Evolutionary conservation across 2,797 vertebrate species (phyloP).

Genomic region (Bradypodion pumilum): DNA sequence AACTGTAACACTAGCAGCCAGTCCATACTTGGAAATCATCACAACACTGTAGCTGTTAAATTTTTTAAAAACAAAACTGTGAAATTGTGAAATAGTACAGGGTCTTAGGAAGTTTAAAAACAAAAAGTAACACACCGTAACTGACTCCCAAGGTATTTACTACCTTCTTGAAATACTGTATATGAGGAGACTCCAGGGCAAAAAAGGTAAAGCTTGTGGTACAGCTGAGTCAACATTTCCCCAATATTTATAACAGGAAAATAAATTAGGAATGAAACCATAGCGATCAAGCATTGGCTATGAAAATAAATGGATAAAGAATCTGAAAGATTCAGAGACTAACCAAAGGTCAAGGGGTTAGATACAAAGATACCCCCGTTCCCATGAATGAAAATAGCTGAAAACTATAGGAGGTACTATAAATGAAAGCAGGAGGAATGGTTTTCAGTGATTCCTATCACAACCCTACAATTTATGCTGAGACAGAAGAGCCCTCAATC

Average conservation of each 20-base stretch:
- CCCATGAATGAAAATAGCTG: background rate
- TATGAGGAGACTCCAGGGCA: background rate
- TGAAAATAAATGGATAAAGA: background rate
- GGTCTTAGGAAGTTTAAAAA: background rate
- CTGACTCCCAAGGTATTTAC: background rate
- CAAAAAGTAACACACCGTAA: background rate
- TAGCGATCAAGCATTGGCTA: background rate
- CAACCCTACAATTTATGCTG: no score
- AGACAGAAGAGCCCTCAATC: background rate
- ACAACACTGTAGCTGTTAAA: background rate
- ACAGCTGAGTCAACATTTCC: background rate
- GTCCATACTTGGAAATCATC: background rate
- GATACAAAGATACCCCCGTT: background rate
- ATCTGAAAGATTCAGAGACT: background rate
- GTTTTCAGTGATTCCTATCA: background rate
- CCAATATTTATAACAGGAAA: background rate
- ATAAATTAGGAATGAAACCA: background rate
- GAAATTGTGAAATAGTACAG: background rate
- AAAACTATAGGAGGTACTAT: background rate
- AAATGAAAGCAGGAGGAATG: background rate
- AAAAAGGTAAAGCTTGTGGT: background rate
- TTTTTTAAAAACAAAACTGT: background rate
- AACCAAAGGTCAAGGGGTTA: background rate
- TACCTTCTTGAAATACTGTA: background rate
- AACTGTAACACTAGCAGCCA: background rate